phyloP scores from a whole-genome alignment of 2,113 vertebrate genomes.

The Pluvianellus socialis region DNA sequence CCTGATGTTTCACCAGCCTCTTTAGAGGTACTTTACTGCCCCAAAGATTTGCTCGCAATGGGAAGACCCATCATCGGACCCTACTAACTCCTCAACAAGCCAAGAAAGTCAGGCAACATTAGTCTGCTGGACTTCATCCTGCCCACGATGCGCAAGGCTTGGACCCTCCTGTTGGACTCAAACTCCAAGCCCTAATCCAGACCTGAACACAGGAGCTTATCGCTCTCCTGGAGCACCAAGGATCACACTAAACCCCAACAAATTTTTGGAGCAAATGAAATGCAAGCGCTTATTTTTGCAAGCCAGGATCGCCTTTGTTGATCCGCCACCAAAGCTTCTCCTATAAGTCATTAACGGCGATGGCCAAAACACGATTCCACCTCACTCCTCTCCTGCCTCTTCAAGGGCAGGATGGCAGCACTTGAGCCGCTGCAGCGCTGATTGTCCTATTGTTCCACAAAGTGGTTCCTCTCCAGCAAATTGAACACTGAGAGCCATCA shows the following conservation, averaged over 20 bases:
- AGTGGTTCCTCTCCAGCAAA: conserved; percentile 27
- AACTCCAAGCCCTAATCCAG: background rate
- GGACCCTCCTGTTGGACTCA: background rate
- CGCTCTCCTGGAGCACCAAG: accelerated
- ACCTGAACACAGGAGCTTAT: background rate
- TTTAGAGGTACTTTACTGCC: background rate
- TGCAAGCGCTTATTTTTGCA: background rate
- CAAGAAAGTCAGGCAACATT: background rate
- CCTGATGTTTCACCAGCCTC: background rate
- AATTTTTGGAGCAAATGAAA: background rate
- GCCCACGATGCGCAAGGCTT: background rate
- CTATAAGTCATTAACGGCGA: background rate
- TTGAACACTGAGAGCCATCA: background rate
- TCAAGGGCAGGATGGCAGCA: conserved; percentile 1
- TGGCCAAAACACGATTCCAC: conserved; percentile 19
- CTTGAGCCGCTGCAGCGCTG: background rate
- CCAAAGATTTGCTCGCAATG: background rate
- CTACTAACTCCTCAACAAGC: background rate
- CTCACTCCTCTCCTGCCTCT: background rate
- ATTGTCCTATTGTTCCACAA: conserved; percentile 56
- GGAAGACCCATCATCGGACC: background rate
- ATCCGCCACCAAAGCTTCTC: background rate
- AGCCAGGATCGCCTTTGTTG: background rate
- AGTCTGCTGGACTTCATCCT: background rate
- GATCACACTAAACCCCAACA: background rate